These are phyloP conservation scores for Plotosus lineatus DNA, from an alignment of 2,113 vertebrate genomes.

Conservation along the genomic window DNA sequence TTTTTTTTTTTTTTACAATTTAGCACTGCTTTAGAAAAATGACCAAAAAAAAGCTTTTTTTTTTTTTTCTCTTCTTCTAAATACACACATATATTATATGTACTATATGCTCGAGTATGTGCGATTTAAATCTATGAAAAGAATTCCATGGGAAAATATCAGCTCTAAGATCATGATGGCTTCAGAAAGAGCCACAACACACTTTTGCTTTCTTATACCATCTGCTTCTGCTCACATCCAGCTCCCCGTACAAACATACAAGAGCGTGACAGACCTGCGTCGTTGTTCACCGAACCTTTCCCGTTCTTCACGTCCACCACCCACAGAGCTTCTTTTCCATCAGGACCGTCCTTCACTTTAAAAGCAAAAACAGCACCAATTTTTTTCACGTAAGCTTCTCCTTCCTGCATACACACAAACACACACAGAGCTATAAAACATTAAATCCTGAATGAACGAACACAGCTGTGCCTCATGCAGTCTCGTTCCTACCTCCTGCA, in stretches of 20 bases:
- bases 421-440: neutral
- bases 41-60: too few species aligned
- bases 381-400: slow-evolving; percentile 88
- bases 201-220: neutral
- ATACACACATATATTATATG: too few species aligned
- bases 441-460: neutral
- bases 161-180: neutral
- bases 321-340: slow-evolving; percentile 87
- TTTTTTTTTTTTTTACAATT: too few species aligned
- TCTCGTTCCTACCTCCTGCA: slow-evolving; percentile 78
- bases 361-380: slow-evolving; percentile 91
- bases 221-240: neutral
- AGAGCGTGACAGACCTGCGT: slow-evolving; percentile 75
- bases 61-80: too few species aligned
- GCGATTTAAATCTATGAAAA: too few species aligned
- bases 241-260: neutral
- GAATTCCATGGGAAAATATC: neutral
- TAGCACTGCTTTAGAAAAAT: too few species aligned
- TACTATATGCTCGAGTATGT: too few species aligned
- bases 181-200: neutral
- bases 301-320: slow-evolving; percentile 91
- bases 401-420: slow-evolving; percentile 76
- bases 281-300: slow-evolving; percentile 79
- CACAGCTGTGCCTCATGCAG: too few species aligned
- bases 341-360: slow-evolving; percentile 88